Percentiles rank a stretch among this genome's conserved stretches.
Evolutionary conservation across 1,140 invertebrate species (phyloP).

Genomic region (Homalodisca vitripennis): DNA sequence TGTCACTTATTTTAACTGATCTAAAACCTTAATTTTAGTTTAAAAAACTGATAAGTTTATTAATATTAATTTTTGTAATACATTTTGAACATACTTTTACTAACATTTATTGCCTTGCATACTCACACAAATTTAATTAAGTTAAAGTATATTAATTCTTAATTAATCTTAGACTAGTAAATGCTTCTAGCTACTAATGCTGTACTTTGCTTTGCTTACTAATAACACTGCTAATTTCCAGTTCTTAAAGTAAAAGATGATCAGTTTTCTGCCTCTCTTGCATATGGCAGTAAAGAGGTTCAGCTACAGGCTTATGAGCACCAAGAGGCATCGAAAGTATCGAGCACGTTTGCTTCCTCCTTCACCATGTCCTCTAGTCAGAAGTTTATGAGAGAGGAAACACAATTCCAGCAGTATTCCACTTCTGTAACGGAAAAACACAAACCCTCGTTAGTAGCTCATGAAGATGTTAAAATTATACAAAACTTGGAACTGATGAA

Average conservation of each 20-base stretch:
- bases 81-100: no score
- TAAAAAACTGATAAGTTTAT: no score
- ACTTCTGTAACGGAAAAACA: not conserved
- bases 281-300: constrained; percentile 1
- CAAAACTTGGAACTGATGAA: constrained; percentile 7
- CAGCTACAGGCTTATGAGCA: not conserved
- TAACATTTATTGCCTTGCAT: no score
- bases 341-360: constrained; percentile 9
- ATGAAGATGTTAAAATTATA: constrained; percentile 13
- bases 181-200: no score
- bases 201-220: not conserved
- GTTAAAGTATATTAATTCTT: no score
- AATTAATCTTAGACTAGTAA: no score
- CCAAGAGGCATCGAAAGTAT: not conserved
- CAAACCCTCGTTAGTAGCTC: not conserved
- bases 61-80: no score
- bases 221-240: constrained; percentile 9
- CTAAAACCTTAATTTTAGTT: no score
- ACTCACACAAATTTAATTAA: no score
- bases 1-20: no score
- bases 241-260: constrained; percentile 3
- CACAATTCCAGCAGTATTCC: not conserved
- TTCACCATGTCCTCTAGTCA: constrained; percentile 7
- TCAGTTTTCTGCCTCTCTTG: constrained; percentile 4
- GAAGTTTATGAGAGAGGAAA: not conserved